Percentiles rank a stretch among this genome's conserved stretches.
phyloP scores from a whole-genome alignment of 2,888 invertebrate genomes.

The Tribolium freemani region DNA sequence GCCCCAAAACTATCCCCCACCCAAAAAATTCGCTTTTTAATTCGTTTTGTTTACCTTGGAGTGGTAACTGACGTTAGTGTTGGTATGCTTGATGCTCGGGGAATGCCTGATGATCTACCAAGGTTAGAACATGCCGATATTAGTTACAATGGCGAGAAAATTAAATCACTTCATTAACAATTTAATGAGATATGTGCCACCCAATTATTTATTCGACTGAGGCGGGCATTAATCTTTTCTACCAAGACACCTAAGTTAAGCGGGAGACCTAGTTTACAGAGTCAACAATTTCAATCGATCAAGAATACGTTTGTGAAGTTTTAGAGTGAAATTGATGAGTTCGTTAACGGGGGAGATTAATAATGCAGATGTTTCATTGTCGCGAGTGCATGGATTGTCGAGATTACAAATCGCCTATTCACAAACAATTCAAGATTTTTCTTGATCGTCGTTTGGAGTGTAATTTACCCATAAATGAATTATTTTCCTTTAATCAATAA shows the following conservation, averaged over 20 bases:
- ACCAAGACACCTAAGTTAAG: too few relatives aligned
- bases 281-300: too few relatives aligned
- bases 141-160: slow-evolving; percentile 37
- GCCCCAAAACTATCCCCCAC: not conserved
- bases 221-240: too few relatives aligned
- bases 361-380: too few relatives aligned
- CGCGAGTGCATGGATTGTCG: too few relatives aligned
- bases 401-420: not conserved
- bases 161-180: not conserved
- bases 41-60: slow-evolving; percentile 76
- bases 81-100: slow-evolving; percentile 92
- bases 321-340: too few relatives aligned
- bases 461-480: too few relatives aligned
- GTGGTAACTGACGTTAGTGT: slow-evolving; percentile 82
- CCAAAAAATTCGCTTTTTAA: slow-evolving; percentile 1
- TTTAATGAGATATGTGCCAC: not conserved
- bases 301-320: too few relatives aligned
- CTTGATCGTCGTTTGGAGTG: too few relatives aligned
- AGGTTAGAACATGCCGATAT: slow-evolving; percentile 62
- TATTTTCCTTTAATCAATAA: too few relatives aligned
- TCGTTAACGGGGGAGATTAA: too few relatives aligned
- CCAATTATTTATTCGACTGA: not conserved
- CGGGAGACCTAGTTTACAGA: too few relatives aligned
- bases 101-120: slow-evolving; percentile 79
- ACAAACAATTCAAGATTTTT: not conserved